Evolutionary conservation across 1,140 invertebrate genomes (phyloP), one percentile per base, ranked within the genome.

Genomic region (Magallana angulata): DNA sequence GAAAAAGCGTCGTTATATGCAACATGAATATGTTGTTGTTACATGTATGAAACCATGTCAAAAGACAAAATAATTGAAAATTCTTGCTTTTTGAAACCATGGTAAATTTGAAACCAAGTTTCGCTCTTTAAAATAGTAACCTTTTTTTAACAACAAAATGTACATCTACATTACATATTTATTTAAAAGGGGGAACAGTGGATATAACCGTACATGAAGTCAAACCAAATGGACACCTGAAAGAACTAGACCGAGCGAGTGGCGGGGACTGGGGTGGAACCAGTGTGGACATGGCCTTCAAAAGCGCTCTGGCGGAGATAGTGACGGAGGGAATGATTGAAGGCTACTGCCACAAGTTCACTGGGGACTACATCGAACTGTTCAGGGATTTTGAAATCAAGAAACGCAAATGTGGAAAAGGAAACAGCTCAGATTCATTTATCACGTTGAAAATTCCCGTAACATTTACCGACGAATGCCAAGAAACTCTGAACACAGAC

Each of bases 141-240:
- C 36, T 36, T 36, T 36, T 48, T 48, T 5, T 48, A 48, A 48
- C 1, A 24, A 24, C 24, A 24, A 24, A 24, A 24, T 24, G 24
- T 48, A 48, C 5, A 48, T 48, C 36, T 48, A 48, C 5, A 48
- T 48, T 48, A 4, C 5, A 48, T 48, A 48, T 48, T 48, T 48
- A 48, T 48, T 48, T 48, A 48, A 48, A 1, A 89, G 96, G 96
- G 30, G 96, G 96, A 7, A 96, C 96, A n/a, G 96, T 96, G 0
- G 96, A 96, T 89, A 96, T 96, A 81, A 96, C 96, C 1, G 96
- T 96, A 16, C 96, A 96, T 93, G 95, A 96, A 90, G 92, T 96
- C 57, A 93, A 95, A 48, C 89, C 91, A 16, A 91, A 91, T 24
- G 94, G 95, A 8, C 92, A 90, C 14, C 91, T 96, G 0, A 95